Conservation (phyloP, 2,888 invertebrate species). For the Odontothrips loti region DNA sequence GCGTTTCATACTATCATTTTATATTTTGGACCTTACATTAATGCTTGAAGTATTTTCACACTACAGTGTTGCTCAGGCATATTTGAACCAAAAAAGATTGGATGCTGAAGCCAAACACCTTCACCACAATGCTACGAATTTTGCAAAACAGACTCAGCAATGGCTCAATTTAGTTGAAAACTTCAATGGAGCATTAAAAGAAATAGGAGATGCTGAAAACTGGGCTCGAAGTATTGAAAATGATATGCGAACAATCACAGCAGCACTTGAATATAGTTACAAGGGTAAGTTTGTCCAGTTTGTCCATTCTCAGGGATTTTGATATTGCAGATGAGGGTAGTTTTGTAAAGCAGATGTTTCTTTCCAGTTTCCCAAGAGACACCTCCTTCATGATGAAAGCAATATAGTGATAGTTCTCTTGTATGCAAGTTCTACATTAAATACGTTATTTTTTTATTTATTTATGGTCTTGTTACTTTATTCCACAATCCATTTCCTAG, state of each 20-base stretch:
- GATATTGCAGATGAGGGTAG: too few relatives aligned
- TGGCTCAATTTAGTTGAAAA: conserved; percentile 91
- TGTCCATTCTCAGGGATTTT: conserved; percentile 49
- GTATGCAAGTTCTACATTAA: not conserved
- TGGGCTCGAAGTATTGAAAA: conserved; percentile 97
- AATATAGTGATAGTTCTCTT: not conserved
- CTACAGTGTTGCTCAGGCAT: conserved; percentile 92
- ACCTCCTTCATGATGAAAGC: not conserved
- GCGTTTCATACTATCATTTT: not conserved
- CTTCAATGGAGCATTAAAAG: conserved; percentile 83
- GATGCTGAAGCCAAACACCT: conserved; percentile 96
- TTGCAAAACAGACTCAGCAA: conserved; percentile 93
- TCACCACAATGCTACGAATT: conserved; percentile 88
- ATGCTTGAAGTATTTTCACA: not conserved
- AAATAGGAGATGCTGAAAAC: conserved; percentile 97
- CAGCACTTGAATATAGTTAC: conserved; percentile 90
- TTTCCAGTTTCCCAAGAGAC: conserved; percentile 7
- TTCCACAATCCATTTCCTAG: not conserved
- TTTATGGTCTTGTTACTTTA: not conserved
- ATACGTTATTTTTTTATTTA: not conserved
- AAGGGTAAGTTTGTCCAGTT: conserved; percentile 51
- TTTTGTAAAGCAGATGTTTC: too few relatives aligned
- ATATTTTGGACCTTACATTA: not conserved
- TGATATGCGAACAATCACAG: conserved; percentile 89
- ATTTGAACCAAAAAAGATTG: conserved; percentile 93